A percentile compares a stretch with the other conserved stretches of the same genome.
phyloP scores from a whole-genome alignment of 1,140 invertebrate genomes.

The Lordiphosa stackelbergi region DNA sequence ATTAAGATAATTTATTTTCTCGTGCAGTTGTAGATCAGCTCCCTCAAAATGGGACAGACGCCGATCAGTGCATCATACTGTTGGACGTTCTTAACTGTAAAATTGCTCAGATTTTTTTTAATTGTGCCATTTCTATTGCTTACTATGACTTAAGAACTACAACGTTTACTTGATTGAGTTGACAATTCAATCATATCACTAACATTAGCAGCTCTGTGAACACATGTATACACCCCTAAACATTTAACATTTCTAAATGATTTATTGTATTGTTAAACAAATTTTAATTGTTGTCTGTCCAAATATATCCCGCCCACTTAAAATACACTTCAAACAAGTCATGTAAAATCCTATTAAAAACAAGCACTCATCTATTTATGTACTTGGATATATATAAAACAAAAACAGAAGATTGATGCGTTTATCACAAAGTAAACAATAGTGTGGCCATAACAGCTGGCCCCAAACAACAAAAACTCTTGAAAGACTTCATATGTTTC shows the following conservation, averaged over 20 bases:
- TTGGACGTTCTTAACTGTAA: no score
- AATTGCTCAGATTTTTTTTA: no score
- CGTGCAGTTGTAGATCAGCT: no score
- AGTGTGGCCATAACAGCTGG: conserved; percentile 18
- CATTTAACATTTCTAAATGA: no score
- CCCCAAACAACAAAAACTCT: conserved; percentile 17
- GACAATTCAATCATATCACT: neutral
- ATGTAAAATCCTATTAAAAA: conserved; percentile 8
- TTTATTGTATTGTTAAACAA: no score
- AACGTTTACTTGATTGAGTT: no score
- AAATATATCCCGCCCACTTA: conserved; percentile 9
- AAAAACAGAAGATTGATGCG: neutral
- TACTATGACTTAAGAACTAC: no score
- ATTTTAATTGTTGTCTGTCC: neutral
- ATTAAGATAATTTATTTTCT: no score
- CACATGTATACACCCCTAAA: no score
- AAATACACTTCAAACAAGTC: conserved; percentile 1
- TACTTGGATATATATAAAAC: neutral
- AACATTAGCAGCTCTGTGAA: neutral
- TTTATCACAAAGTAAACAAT: conserved; percentile 35
- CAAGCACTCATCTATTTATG: conserved; percentile 1
- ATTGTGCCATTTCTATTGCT: no score
- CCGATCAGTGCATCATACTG: no score
- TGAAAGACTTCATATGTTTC: conserved; percentile 39
- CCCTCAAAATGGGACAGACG: no score